Base-by-base conservation (phyloP, 2,113 vertebrate species). In the Gambusia holbrooki region DNA sequence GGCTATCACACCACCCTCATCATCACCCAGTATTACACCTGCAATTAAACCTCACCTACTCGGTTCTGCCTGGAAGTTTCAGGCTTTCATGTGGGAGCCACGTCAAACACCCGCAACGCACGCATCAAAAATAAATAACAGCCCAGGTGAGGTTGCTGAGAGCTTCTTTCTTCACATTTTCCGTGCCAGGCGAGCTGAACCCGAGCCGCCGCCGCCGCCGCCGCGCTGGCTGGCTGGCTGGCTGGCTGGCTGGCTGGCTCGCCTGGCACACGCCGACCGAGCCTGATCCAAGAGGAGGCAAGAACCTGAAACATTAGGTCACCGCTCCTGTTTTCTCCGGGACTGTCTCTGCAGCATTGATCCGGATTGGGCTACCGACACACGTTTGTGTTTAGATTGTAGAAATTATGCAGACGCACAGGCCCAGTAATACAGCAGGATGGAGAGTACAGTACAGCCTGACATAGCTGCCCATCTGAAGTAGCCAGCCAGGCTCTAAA, bases 391-490 rank as follows among this genome's bases (percentile, higher is more conserved):
- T 35, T 4, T 27, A 80, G 66, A 42, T 25, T 45, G 40, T 62
- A 15, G 2, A 45, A 5, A 40, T 42, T 1, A 69, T 27, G 33
- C 22, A 35, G 68, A 25, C 63, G 35, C 10, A 32, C 22, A 58
- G 51, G 51, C 42, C 12, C 68, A 72, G 71, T 64, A 58, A 58
- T 71, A 75, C 76, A 76, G 81, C 42, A 73, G 81, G 82, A 88
- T 87, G 80, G 77, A 78, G 88, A 82, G 80, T 77, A 77, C 79
- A 42, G 29, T 48, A 48, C 45, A 75, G 85, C 73, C 69, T 81
- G 89, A 90, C 91, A 87, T 89, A 84, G 89, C 86, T 87, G 85
- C 85, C 85, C 88, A 89, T 90, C 88, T 88, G 90, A 93, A 93
- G 88, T 91, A 86, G 87, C 84, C 83, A 91, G 80, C 65, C 85